phyloP scores from a whole-genome alignment of 2,888 invertebrate species.

The Melikaiella ostensackeni region DNA sequence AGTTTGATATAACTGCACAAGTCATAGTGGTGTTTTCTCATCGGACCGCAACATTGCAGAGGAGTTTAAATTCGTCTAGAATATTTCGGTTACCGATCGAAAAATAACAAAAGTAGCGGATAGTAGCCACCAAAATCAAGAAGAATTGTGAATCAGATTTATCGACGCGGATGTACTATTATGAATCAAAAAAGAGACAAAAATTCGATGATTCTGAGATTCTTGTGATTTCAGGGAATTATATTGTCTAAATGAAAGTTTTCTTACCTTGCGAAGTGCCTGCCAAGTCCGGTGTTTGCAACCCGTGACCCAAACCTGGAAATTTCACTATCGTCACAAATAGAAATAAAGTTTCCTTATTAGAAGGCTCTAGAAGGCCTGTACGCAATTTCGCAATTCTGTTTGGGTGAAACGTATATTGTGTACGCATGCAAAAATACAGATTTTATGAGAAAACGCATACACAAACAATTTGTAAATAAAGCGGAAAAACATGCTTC shows the following conservation, averaged over 20 bases:
- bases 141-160: conserved; percentile 82
- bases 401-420: conserved; percentile 5
- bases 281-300: conserved; percentile 83
- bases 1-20: conserved; percentile 77
- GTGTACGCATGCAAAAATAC: conserved; percentile 16
- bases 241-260: conserved; percentile 31
- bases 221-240: conserved; percentile 59
- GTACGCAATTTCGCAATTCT: conserved; percentile 75
- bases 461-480: background rate
- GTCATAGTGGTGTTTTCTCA: conserved; percentile 69
- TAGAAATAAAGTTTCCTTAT: conserved; percentile 63
- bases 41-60: conserved; percentile 69
- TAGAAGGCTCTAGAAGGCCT: conserved; percentile 63
- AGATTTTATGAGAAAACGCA: background rate
- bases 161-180: conserved; percentile 54
- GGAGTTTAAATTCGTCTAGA: conserved; percentile 61
- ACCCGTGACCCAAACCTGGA: conserved; percentile 76
- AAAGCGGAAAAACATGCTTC: background rate
- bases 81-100: conserved; percentile 70
- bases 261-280: conserved; percentile 90
- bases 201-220: conserved; percentile 49
- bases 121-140: conserved; percentile 77
- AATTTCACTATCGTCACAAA: conserved; percentile 76
- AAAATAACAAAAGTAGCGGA: conserved; percentile 71
- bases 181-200: conserved; percentile 4